Base-by-base conservation (phyloP, 2,797 vertebrate species). In the Pseudomugil tenellus region DNA sequence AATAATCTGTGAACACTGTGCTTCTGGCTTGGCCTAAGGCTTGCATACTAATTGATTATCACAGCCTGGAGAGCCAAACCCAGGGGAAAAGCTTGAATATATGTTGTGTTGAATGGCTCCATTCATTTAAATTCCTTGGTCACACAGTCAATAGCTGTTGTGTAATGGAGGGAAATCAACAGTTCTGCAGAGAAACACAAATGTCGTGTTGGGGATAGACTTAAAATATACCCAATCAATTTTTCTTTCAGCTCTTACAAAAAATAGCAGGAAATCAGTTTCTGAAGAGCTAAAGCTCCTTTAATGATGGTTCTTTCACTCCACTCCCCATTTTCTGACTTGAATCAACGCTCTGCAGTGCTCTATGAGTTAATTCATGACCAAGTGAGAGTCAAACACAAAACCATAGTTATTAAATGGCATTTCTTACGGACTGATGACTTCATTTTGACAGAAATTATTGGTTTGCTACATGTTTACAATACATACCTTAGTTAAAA, bases 91-190 rank as follows among this genome's bases (percentile, higher is more conserved):
- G 57, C 28, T 74, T 77, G 63, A 82, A 70, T 83, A 80, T 70
- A 70, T 9, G 62, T 79, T 39, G 66, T 46, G 59, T 71, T 73
- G 28, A 67, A 76, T 55, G 46, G 43, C 41, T 81, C 65, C 71
- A 76, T 86, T 84, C 73, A 82, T 84, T 81, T 71, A 64, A 68
- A 74, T n/a, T 63, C 49, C 67, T 69, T 52, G 57, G 73, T 84
- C 64, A 61, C 48, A 59, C 49, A 72, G 70, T 78, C 74, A 73
- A 69, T 56, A 72, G 66, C 59, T n/a, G 63, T 70, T 76, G 81
- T 56, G 55, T 74, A 76, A 83, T 48, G 64, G 49, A 63, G 21
- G 43, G 48, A 73, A 70, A 69, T 70, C 39, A 65, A 60, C 43
- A 57, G n/a, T 56, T 73, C 56, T 46, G 65, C 9, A 17, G 49